Percentiles rank a stretch among this genome's conserved stretches.
phyloP scores from a whole-genome alignment of 1,140 invertebrate species.

The Cotesia typhae region DNA sequence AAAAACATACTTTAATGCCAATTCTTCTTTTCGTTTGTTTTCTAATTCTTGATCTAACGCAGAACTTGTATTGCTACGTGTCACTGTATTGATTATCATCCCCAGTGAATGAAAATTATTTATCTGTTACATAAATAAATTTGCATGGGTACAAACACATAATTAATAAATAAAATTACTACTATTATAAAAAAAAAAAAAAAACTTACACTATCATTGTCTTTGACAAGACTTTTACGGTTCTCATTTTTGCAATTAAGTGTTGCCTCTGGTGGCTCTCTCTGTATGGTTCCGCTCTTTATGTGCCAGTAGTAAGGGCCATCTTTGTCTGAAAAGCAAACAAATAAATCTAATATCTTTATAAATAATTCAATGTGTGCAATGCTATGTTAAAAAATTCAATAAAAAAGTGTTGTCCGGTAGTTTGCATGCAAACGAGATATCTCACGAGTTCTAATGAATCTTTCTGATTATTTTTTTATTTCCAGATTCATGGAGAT shows the following conservation, averaged over 20 bases:
- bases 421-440: no score
- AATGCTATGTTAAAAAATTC: no score
- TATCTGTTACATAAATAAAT: constrained; percentile 53
- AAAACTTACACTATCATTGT: constrained; percentile 68
- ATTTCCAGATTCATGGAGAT: no score
- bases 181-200: background rate
- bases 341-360: constrained; percentile 23
- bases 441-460: no score
- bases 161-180: background rate
- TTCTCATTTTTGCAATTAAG: constrained; percentile 61
- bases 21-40: constrained; percentile 76
- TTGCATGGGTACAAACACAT: constrained; percentile 30
- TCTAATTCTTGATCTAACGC: constrained; percentile 77
- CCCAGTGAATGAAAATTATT: constrained; percentile 65
- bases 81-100: constrained; percentile 71
- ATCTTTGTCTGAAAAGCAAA: constrained; percentile 78
- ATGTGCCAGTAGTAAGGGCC: constrained; percentile 99
- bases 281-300: constrained; percentile 95
- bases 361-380: no score
- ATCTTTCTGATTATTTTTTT: no score
- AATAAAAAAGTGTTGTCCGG: no score
- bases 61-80: constrained; percentile 81
- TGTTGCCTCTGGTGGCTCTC: constrained; percentile 80
- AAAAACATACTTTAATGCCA: constrained; percentile 75
- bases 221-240: constrained; percentile 66